Percentiles rank a stretch among this genome's conserved stretches.
Conservation (phyloP, 2,113 vertebrate genomes). For the Felis catus region DNA sequence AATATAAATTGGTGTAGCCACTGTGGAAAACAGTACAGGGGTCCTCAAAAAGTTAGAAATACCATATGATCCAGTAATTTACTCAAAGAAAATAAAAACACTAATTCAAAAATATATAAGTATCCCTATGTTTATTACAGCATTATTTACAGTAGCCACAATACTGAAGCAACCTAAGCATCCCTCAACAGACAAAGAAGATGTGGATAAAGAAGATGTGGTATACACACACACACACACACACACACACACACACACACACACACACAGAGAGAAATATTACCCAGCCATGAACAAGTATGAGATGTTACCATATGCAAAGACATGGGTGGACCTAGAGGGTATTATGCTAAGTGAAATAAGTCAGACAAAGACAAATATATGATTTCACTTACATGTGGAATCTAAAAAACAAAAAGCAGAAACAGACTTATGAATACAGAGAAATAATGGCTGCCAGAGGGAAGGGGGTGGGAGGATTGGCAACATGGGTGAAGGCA, state of each 20-base stretch:
- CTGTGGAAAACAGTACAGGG: not conserved
- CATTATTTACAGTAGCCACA: not conserved
- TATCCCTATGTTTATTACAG: not conserved
- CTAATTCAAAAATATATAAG: not conserved
- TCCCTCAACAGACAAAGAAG: not conserved
- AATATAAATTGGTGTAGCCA: not conserved
- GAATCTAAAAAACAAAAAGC: not conserved
- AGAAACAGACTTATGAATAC: not conserved
- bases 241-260: not conserved
- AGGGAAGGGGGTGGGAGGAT: not conserved
- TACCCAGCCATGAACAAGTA: not conserved
- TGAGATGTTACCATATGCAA: not conserved
- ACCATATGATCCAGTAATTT: not conserved
- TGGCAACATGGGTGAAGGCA: not conserved
- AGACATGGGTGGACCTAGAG: not conserved
- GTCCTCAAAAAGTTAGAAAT: not conserved
- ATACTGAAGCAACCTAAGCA: not conserved
- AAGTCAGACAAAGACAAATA: not conserved
- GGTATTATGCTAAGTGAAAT: not conserved
- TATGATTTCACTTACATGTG: not conserved
- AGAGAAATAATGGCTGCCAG: not conserved
- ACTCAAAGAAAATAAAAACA: not conserved
- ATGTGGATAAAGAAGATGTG: not conserved
- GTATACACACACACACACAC: too few relatives aligned
- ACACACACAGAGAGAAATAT: not conserved